phyloP scores from a whole-genome alignment of 2,797 vertebrate genomes.

The Microctenopoma stevenorrisi region DNA sequence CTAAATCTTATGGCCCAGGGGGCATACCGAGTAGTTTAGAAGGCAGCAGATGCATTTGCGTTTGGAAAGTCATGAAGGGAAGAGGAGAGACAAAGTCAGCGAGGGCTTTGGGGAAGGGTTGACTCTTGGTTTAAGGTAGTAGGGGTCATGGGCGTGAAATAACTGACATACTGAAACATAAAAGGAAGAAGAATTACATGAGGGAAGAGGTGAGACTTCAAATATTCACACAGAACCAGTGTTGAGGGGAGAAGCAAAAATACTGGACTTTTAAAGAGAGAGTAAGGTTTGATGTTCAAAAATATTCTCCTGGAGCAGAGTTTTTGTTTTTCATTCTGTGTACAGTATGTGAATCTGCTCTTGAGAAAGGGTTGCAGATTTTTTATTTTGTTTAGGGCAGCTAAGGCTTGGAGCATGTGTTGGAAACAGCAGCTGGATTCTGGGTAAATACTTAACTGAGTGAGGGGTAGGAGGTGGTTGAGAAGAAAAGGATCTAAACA shows the following conservation, averaged over 20 bases:
- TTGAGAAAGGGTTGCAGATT: slow-evolving; percentile 32
- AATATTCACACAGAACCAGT: slow-evolving; percentile 41
- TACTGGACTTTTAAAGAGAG: slow-evolving; percentile 20
- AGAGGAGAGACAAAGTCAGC: slow-evolving; percentile 55
- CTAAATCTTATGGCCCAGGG: slow-evolving; percentile 36
- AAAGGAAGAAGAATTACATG: slow-evolving; percentile 33
- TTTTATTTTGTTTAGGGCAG: slow-evolving; percentile 27
- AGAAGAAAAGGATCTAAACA: slow-evolving; percentile 61
- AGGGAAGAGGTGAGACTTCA: slow-evolving; percentile 17
- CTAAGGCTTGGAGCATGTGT: slow-evolving; percentile 24
- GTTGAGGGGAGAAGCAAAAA: slow-evolving; percentile 22
- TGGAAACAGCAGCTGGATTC: slow-evolving; percentile 59
- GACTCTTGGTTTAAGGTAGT: slow-evolving; percentile 48
- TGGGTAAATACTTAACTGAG: slow-evolving; percentile 50
- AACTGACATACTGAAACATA: slow-evolving; percentile 37
- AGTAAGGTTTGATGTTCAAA: slow-evolving; percentile 40
- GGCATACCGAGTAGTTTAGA: slow-evolving; percentile 30
- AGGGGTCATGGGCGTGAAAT: slow-evolving; percentile 37
- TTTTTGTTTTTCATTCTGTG: slow-evolving; percentile 41
- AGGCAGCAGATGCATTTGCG: slow-evolving; percentile 48
- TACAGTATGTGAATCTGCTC: slow-evolving; percentile 18
- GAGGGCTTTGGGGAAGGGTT: slow-evolving; percentile 42
- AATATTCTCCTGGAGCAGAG: slow-evolving; percentile 37
- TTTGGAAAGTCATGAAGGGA: slow-evolving; percentile 34
- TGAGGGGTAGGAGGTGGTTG: slow-evolving; percentile 25